These are phyloP conservation scores for Lutjanus campechanus DNA, from an alignment of 2,797 vertebrate species.

Conservation along the genomic window DNA sequence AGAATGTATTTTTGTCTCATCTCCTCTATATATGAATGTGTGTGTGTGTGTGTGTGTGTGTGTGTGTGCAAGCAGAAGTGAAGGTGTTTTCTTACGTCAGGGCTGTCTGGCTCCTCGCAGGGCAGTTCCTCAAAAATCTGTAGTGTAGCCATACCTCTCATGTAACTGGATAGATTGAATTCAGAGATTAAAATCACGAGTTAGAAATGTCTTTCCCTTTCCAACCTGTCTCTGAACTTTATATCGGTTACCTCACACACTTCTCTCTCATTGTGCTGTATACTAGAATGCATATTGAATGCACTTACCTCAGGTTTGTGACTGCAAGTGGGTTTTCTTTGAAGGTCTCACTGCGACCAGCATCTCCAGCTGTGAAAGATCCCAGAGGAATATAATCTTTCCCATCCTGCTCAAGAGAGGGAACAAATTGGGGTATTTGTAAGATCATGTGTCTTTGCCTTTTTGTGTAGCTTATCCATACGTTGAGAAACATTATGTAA, in stretches of 20 bases:
- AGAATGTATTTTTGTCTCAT: background rate
- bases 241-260: background rate
- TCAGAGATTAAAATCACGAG: constrained; percentile 28
- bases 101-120: constrained; percentile 72
- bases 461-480: background rate
- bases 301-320: constrained; percentile 82
- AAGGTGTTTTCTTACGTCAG: constrained; percentile 78
- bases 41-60: background rate
- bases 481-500: background rate
- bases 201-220: constrained; percentile 13
- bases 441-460: background rate
- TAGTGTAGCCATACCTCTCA: constrained; percentile 85
- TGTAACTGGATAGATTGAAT: constrained; percentile 82
- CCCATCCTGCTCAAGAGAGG: constrained; percentile 85
- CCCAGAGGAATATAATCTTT: constrained; percentile 95
- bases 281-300: background rate
- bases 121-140: constrained; percentile 91
- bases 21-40: background rate
- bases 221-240: constrained; percentile 33
- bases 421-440: background rate
- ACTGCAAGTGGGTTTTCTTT: constrained; percentile 74
- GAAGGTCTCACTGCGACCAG: constrained; percentile 46
- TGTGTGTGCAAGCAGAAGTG: constrained; percentile 26
- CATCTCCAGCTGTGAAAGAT: constrained; percentile 74
- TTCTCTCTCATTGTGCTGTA: background rate